Conservation (phyloP, 2,888 invertebrate genomes). For the Andrena bucephala region DNA sequence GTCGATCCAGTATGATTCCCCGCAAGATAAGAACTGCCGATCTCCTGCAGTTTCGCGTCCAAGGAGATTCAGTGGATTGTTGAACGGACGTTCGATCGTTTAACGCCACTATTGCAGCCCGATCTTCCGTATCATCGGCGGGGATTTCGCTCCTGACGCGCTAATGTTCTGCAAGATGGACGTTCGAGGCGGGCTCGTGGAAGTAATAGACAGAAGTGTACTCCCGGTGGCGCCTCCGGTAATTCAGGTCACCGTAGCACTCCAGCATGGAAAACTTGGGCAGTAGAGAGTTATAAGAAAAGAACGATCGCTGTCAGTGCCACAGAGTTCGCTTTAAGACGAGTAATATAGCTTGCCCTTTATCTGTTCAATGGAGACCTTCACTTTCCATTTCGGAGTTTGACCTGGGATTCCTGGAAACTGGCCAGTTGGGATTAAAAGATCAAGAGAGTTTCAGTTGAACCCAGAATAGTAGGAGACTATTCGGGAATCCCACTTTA, state of each 20-base stretch:
- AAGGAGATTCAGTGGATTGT: not conserved
- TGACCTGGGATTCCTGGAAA: conserved; percentile 13
- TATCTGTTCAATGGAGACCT: not conserved
- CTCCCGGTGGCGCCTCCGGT: too few species aligned
- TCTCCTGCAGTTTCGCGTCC: conserved; percentile 13
- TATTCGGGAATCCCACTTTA: conserved; percentile 1
- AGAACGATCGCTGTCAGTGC: too few species aligned
- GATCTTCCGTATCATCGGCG: conserved; percentile 14
- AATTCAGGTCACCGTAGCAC: too few species aligned
- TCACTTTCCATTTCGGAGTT: not conserved
- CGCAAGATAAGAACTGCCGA: conserved; percentile 54
- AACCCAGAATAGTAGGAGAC: not conserved
- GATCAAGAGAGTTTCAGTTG: conserved; percentile 4
- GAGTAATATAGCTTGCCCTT: too few species aligned
- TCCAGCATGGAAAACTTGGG: too few species aligned
- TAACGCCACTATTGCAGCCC: conserved; percentile 9
- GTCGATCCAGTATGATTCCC: conserved; percentile 47
- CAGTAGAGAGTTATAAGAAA: too few species aligned
- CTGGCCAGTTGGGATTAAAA: conserved; percentile 15
- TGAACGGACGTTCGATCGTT: conserved; percentile 18
- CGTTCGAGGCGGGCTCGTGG: too few species aligned
- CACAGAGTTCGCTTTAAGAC: too few species aligned
- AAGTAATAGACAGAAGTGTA: too few species aligned
- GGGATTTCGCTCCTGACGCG: conserved; percentile 4
- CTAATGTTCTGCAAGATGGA: not conserved